A percentile compares a stretch with the other conserved stretches of the same genome.
phyloP scores from a whole-genome alignment of 2,888 invertebrate species.

The Conistra vaccinii region DNA sequence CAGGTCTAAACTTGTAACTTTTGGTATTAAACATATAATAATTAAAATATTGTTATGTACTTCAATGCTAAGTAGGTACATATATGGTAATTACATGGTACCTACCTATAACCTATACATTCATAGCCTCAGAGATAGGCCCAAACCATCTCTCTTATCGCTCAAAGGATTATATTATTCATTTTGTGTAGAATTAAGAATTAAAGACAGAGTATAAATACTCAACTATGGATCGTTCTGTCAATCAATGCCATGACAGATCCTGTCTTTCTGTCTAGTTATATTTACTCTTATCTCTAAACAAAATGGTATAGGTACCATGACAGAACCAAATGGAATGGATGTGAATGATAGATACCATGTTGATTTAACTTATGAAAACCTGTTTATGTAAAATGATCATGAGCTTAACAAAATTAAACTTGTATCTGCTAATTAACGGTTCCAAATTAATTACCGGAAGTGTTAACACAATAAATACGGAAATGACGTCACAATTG shows the following conservation, averaged over 20 bases:
- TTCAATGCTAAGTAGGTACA: not conserved
- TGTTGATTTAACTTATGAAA: not conserved
- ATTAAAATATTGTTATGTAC: too few species aligned
- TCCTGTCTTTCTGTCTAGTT: too few species aligned
- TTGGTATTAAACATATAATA: too few species aligned
- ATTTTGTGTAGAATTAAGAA: not conserved
- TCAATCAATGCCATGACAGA: too few species aligned
- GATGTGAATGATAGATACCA: too few species aligned
- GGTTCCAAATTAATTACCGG: constrained; percentile 52
- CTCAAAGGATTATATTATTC: not conserved
- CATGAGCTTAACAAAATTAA: constrained; percentile 23
- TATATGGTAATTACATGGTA: too few species aligned
- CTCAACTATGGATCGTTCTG: too few species aligned
- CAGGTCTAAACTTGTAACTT: too few species aligned
- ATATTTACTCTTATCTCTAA: too few species aligned
- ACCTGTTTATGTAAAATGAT: not conserved
- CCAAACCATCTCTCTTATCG: not conserved
- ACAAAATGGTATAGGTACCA: too few species aligned
- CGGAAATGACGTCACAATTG: constrained; percentile 46
- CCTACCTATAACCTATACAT: too few species aligned
- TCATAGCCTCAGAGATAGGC: not conserved
- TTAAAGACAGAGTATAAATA: not conserved
- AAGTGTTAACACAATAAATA: constrained; percentile 40
- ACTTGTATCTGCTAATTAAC: constrained; percentile 32
- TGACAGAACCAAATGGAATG: too few species aligned